phyloP scores from a whole-genome alignment of 2,888 invertebrate species.

The Volucella inanis region DNA sequence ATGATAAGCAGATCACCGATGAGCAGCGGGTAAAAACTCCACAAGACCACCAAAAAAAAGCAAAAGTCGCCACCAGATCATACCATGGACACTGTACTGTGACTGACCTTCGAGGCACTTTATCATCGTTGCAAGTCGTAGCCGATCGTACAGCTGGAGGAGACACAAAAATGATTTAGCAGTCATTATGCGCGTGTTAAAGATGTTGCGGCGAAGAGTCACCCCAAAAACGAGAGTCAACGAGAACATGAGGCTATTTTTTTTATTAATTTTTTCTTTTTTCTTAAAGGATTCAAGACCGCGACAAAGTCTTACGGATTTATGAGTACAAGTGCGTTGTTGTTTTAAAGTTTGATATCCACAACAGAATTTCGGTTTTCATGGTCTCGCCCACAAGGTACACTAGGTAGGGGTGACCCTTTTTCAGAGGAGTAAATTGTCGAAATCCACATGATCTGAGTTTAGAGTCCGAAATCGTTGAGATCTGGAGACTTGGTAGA shows the following conservation, averaged over 20 bases:
- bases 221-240: slow-evolving; percentile 33
- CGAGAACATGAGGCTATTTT: slow-evolving; percentile 1
- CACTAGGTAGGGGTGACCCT: slow-evolving; percentile 12
- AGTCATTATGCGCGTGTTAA: slow-evolving; percentile 75
- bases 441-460: slow-evolving; percentile 67
- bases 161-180: slow-evolving; percentile 73
- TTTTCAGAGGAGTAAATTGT: slow-evolving; percentile 67
- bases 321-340: slow-evolving; percentile 43
- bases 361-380: slow-evolving; percentile 32
- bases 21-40: slow-evolving; percentile 60
- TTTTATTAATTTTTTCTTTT: neutral
- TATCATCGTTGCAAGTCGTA: slow-evolving; percentile 45
- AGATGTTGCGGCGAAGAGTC: slow-evolving; percentile 65
- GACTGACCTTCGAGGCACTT: slow-evolving; percentile 55
- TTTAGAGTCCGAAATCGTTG: slow-evolving; percentile 30
- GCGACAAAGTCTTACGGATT: slow-evolving; percentile 72
- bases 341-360: neutral
- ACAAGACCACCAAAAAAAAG: slow-evolving; percentile 21
- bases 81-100: slow-evolving; percentile 5
- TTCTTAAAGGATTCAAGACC: slow-evolving; percentile 51
- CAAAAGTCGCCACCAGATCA: slow-evolving; percentile 20
- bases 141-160: slow-evolving; percentile 30
- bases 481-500: slow-evolving; percentile 33
- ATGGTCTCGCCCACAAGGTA: slow-evolving; percentile 70
- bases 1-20: slow-evolving; percentile 72